A percentile compares a stretch with the other conserved stretches of the same genome.
phyloP scores from a whole-genome alignment of 64 coral and sea anemone genomes.

The Anthopleura sola region DNA sequence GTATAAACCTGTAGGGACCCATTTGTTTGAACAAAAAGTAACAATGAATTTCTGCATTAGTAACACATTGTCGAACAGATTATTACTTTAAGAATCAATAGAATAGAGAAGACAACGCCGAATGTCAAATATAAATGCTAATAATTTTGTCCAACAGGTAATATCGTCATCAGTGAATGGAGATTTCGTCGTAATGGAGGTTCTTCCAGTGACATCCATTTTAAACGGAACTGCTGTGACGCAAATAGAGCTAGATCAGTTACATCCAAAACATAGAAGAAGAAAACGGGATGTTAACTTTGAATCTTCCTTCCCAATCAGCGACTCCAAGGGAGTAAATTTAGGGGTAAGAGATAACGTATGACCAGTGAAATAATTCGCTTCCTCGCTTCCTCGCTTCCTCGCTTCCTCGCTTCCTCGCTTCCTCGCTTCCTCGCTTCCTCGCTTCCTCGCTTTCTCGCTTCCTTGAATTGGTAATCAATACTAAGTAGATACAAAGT shows the following conservation, averaged over 20 bases:
- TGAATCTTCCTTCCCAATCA: no score
- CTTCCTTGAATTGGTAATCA: no score
- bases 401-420: background rate
- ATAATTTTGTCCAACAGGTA: slow-evolving; percentile 22
- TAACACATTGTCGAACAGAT: no score
- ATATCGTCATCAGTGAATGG: slow-evolving; percentile 24
- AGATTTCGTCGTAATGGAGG: slow-evolving; percentile 58
- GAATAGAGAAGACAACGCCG: background rate
- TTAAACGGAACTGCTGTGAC: slow-evolving; percentile 55
- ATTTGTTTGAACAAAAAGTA: no score
- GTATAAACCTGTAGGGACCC: no score
- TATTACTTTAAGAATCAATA: background rate
- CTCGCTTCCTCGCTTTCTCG: no score
- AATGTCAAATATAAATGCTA: no score
- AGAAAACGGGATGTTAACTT: background rate
- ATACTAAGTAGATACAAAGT: background rate
- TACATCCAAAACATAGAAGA: slow-evolving; percentile 38
- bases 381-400: no score
- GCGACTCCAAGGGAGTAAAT: no score
- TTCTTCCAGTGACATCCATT: slow-evolving; percentile 50
- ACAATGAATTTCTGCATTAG: no score
- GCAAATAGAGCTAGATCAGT: slow-evolving; percentile 17
- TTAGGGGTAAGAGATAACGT: no score
- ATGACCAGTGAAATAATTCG: no score
- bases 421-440: background rate